Evolutionary conservation across 2,113 vertebrate species (phyloP), one percentile per base, ranked within the genome.

Genomic region (Manacus vitellinus): DNA sequence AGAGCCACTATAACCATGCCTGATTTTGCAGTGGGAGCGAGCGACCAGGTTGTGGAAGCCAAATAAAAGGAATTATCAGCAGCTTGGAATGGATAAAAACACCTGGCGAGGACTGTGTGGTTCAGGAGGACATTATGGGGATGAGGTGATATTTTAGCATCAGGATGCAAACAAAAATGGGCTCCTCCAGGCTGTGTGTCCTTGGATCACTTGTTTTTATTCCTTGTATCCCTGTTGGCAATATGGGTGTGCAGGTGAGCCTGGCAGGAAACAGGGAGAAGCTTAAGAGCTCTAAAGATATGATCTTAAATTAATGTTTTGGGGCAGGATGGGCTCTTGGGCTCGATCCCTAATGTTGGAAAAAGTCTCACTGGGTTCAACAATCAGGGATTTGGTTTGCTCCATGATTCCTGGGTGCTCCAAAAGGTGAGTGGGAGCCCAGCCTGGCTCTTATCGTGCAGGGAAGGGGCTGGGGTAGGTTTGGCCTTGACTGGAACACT

Each of bases 1-100:
- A 0, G 76, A 54, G 73, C 56, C 61, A 3, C 85, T 12, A 10
- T 65, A 90, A 86, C 85, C 56, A 1, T 3, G 35, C 85, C 88
- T 77, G 67, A 46, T 55, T 67, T 12, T 25, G 68, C 95, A 65
- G 43, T 2, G 35, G 79, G 82, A 78, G 76, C 1, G 6, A 93
- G 66, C 12, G 37, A 58, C 81, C 66, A 6, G 85, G 79, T 72
- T 93, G 95, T 86, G 76, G 88, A 78, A 82, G 47, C 85, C 52
- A 49, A 80, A 93, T 92, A 52, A 80, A 90, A 52, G 92, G 78
- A 89, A 93, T 91, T 21, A 91, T 49, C 19, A 2, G 44, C 4
- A 2, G 39, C 94, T 88, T 92, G 94, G 91, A 89, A 65, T 1
- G 6, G 79, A 52, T 74, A 72, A 37, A 52, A 77, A 23, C 70